Percentiles rank a stretch among this genome's conserved stretches.
Conservation (phyloP, 92 coral and sea anemone genomes). For the Palythoa grandis region DNA sequence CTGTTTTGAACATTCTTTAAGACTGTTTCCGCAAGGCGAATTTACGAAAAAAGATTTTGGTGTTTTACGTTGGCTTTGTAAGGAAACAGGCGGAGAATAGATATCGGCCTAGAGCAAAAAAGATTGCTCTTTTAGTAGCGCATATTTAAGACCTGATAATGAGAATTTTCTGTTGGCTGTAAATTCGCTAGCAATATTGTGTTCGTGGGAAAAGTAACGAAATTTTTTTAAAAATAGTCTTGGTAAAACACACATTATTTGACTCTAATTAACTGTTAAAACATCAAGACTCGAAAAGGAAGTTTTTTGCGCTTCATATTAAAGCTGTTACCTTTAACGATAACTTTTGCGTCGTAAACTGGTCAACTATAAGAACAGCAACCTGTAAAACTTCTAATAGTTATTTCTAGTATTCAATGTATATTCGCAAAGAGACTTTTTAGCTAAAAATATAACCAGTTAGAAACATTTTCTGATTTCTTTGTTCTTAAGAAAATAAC, state of each 20-base stretch:
- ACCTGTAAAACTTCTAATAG: background rate
- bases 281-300: background rate
- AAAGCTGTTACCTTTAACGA: background rate
- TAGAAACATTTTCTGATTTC: background rate
- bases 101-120: conserved; percentile 14
- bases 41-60: background rate
- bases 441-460: background rate
- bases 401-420: background rate
- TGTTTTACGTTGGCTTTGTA: conserved; percentile 18
- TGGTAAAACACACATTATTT: background rate
- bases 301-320: background rate
- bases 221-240: background rate
- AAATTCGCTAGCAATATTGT: background rate
- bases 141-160: background rate
- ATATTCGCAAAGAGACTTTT: background rate
- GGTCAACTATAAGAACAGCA: background rate
- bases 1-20: background rate
- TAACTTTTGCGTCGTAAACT: background rate
- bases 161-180: background rate
- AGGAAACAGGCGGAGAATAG: conserved; percentile 11
- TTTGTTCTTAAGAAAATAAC: background rate
- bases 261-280: background rate
- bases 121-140: background rate
- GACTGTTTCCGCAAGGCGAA: conserved; percentile 23
- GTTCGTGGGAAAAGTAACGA: conserved; percentile 6